Percentiles rank a stretch among this genome's conserved stretches.
phyloP scores from a whole-genome alignment of 1,140 invertebrate genomes.

The Tetramorium simillimum region DNA sequence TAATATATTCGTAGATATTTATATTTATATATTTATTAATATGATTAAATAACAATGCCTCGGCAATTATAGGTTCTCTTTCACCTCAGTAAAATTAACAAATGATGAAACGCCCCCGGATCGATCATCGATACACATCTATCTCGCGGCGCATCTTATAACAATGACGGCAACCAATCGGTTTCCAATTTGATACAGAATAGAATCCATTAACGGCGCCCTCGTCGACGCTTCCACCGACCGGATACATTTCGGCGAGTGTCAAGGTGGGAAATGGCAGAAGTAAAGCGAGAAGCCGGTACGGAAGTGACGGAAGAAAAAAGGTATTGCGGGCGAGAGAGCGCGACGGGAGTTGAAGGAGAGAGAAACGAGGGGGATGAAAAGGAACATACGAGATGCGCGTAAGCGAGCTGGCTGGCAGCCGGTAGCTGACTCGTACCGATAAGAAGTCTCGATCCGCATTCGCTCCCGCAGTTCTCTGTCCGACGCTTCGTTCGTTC shows the following conservation, averaged over 20 bases:
- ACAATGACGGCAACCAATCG: slow-evolving; percentile 67
- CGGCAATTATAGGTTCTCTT: slow-evolving; percentile 38
- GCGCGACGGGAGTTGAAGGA: not conserved
- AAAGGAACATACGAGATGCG: slow-evolving; percentile 62
- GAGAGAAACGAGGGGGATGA: slow-evolving; percentile 61
- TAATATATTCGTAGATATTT: not conserved
- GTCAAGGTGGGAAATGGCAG: slow-evolving; percentile 59
- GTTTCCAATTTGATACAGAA: slow-evolving; percentile 81
- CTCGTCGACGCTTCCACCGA: slow-evolving; percentile 25
- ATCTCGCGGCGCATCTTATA: slow-evolving; percentile 43
- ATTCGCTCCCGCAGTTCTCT: slow-evolving; percentile 68
- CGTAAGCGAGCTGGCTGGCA: slow-evolving; percentile 64
- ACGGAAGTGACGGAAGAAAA: slow-evolving; percentile 47
- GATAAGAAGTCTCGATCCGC: slow-evolving; percentile 80
- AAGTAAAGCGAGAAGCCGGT: slow-evolving; percentile 55
- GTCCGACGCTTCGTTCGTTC: slow-evolving; percentile 54
- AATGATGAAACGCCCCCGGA: slow-evolving; percentile 34
- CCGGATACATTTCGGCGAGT: slow-evolving; percentile 64
- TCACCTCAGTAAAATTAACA: slow-evolving; percentile 13
- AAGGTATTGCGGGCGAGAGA: slow-evolving; percentile 1
- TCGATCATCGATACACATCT: slow-evolving; percentile 42
- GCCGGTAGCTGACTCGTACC: slow-evolving; percentile 77
- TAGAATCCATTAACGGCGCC: slow-evolving; percentile 81
- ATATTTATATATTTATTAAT: not conserved
- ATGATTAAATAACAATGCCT: slow-evolving; percentile 15